Evolutionary conservation across 1,140 invertebrate species (phyloP).

Genomic region (Trichonephila inaurata): DNA sequence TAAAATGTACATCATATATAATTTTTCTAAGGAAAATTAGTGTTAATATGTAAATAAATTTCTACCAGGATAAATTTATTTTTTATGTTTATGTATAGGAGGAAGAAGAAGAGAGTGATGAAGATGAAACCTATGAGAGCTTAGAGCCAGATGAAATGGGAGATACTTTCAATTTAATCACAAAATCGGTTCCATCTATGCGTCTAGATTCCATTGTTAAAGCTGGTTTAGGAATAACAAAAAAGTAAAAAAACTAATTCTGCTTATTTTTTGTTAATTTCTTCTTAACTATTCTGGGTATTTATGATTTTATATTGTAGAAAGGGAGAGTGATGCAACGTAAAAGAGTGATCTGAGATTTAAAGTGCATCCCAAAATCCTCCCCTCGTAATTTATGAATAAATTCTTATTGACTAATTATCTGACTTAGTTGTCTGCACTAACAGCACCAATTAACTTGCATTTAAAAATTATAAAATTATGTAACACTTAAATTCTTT

Average conservation of each 20-base stretch:
- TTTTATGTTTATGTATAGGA: neutral
- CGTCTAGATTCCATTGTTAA: slow-evolving; percentile 58
- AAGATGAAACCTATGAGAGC: slow-evolving; percentile 30
- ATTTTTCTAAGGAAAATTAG: no score
- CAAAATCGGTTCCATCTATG: slow-evolving; percentile 48
- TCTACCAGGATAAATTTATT: neutral
- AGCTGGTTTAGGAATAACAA: slow-evolving; percentile 59
- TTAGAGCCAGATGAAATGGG: slow-evolving; percentile 33
- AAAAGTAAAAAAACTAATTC: slow-evolving; percentile 25
- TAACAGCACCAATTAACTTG: no score
- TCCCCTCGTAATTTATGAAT: no score
- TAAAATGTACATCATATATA: no score
- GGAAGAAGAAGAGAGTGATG: slow-evolving; percentile 61
- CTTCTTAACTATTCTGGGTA: neutral
- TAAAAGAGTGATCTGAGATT: no score
- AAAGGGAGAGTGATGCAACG: no score
- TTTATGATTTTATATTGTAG: neutral
- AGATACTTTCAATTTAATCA: slow-evolving; percentile 18
- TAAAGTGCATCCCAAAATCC: no score
- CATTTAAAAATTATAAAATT: no score
- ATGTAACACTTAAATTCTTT: no score
- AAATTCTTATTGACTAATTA: no score
- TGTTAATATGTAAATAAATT: no score
- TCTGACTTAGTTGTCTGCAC: no score
- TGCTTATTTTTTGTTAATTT: neutral